phyloP scores from a whole-genome alignment of 2,888 invertebrate genomes.

The Orchesellides sinensis region DNA sequence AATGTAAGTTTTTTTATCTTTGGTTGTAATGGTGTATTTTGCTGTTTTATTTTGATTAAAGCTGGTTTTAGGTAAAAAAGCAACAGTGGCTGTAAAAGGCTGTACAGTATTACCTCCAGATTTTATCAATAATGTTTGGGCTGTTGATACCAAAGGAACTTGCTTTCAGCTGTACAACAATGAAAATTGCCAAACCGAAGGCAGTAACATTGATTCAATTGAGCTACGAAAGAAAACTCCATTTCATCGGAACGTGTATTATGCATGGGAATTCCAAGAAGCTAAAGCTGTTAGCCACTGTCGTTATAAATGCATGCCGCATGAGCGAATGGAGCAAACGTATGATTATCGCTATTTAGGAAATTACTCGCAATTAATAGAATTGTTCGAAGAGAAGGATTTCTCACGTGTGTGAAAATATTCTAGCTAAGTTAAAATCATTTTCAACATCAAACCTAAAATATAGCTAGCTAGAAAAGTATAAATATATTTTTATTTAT shows the following conservation, averaged over 20 bases:
- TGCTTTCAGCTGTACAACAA: constrained; percentile 21
- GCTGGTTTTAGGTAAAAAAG: not conserved
- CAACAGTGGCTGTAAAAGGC: not conserved
- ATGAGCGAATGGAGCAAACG: not conserved
- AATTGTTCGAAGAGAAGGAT: not conserved
- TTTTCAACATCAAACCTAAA: too few species aligned
- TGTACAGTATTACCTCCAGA: not conserved
- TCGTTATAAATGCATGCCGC: constrained; percentile 3
- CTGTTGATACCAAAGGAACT: not conserved
- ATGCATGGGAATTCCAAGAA: not conserved
- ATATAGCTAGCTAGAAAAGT: too few species aligned
- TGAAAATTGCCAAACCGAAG: not conserved
- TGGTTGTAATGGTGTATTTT: too few species aligned
- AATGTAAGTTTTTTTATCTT: too few species aligned
- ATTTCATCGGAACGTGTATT: not conserved
- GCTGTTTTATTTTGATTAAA: too few species aligned
- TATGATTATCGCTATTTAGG: not conserved
- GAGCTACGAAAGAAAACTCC: constrained; percentile 8
- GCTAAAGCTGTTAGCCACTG: constrained; percentile 14
- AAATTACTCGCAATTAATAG: not conserved
- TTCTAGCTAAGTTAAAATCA: too few species aligned
- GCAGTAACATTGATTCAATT: not conserved
- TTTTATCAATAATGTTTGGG: not conserved
- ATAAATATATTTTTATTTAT: not conserved
- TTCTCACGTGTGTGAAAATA: too few species aligned